Conservation (phyloP, 2,888 invertebrate species). For the Chorisops tibialis region DNA sequence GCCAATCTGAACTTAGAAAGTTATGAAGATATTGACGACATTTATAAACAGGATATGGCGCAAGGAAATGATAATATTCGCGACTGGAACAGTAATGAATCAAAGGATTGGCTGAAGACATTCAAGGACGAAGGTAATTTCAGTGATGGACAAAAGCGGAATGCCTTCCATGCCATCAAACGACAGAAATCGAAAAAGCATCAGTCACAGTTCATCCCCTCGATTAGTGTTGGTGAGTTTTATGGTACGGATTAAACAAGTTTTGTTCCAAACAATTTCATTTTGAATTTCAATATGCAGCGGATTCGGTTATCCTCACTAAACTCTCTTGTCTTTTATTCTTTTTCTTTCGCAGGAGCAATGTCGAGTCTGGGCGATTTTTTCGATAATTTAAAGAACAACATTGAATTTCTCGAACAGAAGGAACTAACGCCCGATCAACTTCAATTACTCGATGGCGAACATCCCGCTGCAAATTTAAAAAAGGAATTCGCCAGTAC, state of each 20-base stretch:
- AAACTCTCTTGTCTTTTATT: neutral
- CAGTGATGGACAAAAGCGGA: conserved; percentile 33
- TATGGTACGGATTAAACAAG: conserved; percentile 27
- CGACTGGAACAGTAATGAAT: neutral
- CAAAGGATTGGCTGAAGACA: neutral
- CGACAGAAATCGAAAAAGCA: conserved; percentile 37
- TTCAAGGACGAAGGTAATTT: conserved; percentile 10
- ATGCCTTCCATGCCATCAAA: conserved; percentile 37
- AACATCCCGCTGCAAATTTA: conserved; percentile 42
- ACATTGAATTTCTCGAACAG: conserved; percentile 46
- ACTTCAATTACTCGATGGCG: conserved; percentile 43
- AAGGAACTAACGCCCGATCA: conserved; percentile 40
- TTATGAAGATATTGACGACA: conserved; percentile 22
- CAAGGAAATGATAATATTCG: conserved; percentile 17
- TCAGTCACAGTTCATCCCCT: conserved; percentile 41
- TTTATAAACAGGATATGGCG: conserved; percentile 19
- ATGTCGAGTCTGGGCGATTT: conserved; percentile 49
- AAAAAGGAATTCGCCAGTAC: conserved; percentile 35
- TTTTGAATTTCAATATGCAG: neutral
- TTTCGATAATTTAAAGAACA: conserved; percentile 46
- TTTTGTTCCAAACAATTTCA: neutral
- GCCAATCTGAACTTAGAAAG: conserved; percentile 16
- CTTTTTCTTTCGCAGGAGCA: conserved; percentile 38
- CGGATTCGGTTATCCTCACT: neutral
- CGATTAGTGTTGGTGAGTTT: conserved; percentile 50